Base-by-base conservation (phyloP, 2,888 invertebrate species). In the Zygaena filipendulae region DNA sequence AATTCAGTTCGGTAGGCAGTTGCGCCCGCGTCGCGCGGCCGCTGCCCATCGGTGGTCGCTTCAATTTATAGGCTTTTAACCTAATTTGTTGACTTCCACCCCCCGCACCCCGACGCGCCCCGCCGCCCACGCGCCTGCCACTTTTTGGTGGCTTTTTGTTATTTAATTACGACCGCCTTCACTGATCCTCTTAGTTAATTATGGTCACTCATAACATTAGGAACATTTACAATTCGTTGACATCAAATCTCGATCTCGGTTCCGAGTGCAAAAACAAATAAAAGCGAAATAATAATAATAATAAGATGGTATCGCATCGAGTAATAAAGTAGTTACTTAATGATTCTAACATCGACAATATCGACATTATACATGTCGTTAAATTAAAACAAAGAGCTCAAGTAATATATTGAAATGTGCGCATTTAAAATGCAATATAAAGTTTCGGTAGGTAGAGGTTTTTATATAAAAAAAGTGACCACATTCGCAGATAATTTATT, bases 21-120 rank as follows among this genome's bases (percentile, higher is more conserved):
- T 58, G 61, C 57, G 64, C 52, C 61, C 49, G 62, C 60, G 67
- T 74, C 57, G 61, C 57, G 64, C 52, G 60, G 49, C 61, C 60
- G 67, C 75, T 74, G 74, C 77, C 72, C 74, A 74, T 57, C 49
- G 63, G 63, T 61, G 66, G 61, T 66, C 62, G 66, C 68, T 66
- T 70, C 66, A 67, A 74, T 74, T 79, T 75, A 75, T 77, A 68
- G 70, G 71, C 74, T 74, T 74, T 75, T 74, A 75, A 67, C 66
- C 71, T 74, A 74, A 79, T 79, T 77, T 75, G 75, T 75, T 71
- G 64, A 45, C 47, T 25, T 38, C 27, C 40, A 38, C 32, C 33
- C 31, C 33, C 32, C 38, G 10, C 34, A 30, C 40, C 39, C 36
- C 43, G 36, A 31, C 35, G 35, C 23, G 38, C 37, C 37, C 47